phyloP scores from a whole-genome alignment of 2,888 invertebrate species.

The Toxonevra muliebris region DNA sequence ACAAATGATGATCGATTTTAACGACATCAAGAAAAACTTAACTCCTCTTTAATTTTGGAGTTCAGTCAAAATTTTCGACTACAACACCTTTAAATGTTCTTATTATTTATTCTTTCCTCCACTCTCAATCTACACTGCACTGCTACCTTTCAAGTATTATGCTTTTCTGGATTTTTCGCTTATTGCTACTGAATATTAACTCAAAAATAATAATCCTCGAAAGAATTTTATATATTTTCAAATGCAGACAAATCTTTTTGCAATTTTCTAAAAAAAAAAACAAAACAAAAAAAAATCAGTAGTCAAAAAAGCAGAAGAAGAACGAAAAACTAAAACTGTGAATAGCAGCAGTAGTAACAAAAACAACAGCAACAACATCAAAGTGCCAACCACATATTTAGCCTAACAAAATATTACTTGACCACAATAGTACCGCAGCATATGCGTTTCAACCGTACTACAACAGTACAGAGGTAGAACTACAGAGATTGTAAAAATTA shows the following conservation, averaged over 20 bases:
- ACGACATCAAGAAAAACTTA: no score
- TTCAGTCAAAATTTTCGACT: no score
- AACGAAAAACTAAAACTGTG: conserved; percentile 23
- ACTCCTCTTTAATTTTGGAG: no score
- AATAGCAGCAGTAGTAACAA: conserved; percentile 14
- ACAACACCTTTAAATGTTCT: no score
- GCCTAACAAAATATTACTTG: conserved; percentile 44
- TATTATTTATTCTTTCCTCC: no score
- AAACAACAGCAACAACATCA: conserved; percentile 22
- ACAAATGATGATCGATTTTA: no score
- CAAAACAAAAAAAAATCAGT: conserved; percentile 14
- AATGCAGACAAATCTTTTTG: conserved; percentile 8
- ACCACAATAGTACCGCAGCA: conserved; percentile 45
- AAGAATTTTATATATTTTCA: conserved; percentile 1
- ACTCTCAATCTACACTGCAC: no score
- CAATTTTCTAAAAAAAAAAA: conserved; percentile 5
- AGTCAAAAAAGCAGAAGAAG: conserved; percentile 18
- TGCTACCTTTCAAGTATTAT: no score
- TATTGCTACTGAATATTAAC: no score
- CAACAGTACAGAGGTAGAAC: conserved; percentile 9
- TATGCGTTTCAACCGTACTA: conserved; percentile 33
- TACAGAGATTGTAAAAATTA: conserved; percentile 1
- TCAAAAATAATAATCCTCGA: background rate
- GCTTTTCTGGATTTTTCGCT: no score
- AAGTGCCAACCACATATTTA: conserved; percentile 54